Evolutionary conservation across 2,888 invertebrate genomes (phyloP).

Genomic region (Nudaria mundana): DNA sequence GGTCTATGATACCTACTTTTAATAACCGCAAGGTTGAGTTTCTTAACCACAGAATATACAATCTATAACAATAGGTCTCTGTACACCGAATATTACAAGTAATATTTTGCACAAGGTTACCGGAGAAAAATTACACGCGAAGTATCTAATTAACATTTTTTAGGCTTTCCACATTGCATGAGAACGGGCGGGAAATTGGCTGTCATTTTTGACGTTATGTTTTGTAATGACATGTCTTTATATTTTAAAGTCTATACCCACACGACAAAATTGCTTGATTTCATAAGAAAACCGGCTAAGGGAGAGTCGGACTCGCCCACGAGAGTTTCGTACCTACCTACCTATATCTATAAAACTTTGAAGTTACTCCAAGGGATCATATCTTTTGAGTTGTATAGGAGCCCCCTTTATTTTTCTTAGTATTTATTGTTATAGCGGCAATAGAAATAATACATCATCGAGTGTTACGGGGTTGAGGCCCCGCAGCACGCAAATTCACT

Average conservation of each 20-base stretch:
- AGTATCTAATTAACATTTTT: conserved; percentile 11
- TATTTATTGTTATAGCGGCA: too few species aligned
- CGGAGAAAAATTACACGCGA: conserved; percentile 25
- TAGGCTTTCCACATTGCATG: conserved; percentile 7
- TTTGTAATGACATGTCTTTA: not conserved
- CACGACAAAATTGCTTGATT: too few species aligned
- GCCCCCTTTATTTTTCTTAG: too few species aligned
- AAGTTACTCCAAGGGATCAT: too few species aligned
- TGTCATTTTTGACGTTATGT: conserved; percentile 2
- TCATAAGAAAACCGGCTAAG: too few species aligned
- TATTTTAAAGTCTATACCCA: not conserved
- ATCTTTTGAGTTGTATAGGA: too few species aligned
- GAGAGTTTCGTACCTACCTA: too few species aligned
- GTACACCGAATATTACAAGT: conserved; percentile 17
- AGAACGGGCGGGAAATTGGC: conserved; percentile 5
- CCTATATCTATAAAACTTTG: too few species aligned
- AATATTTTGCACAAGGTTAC: conserved; percentile 27
- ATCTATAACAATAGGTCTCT: conserved; percentile 25
- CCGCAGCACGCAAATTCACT: too few species aligned
- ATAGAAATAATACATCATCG: too few species aligned
- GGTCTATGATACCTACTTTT: not conserved
- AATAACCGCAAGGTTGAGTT: conserved; percentile 16
- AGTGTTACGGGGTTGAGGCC: too few species aligned
- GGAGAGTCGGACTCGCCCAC: too few species aligned
- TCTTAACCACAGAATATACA: conserved; percentile 19